Conservation (phyloP, 1,140 invertebrate genomes). For the Drosophila quadrilineata region DNA sequence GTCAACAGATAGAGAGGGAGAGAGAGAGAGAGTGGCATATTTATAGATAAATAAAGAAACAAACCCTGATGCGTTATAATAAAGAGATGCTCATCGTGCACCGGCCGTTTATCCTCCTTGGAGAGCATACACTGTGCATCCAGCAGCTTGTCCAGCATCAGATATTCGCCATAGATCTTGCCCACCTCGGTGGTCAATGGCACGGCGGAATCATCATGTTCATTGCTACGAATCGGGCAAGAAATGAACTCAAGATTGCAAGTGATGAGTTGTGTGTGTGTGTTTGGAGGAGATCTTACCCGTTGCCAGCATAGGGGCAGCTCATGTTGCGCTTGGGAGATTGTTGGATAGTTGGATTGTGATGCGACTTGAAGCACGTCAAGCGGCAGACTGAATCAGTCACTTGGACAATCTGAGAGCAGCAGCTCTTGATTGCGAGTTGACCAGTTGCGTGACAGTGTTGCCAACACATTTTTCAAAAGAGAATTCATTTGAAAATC, state of each 20-base stretch:
- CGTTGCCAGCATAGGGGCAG: constrained; percentile 68
- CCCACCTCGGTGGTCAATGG: constrained; percentile 85
- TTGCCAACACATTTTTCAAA: too few species aligned
- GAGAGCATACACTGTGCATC: constrained; percentile 92
- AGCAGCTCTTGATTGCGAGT: too few species aligned
- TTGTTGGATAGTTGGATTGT: constrained; percentile 5
- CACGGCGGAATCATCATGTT: constrained; percentile 66
- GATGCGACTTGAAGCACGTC: constrained; percentile 30
- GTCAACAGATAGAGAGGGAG: constrained; percentile 28
- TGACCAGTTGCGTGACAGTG: background rate
- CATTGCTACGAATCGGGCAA: constrained; percentile 42
- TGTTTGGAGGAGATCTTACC: constrained; percentile 46
- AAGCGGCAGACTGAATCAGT: constrained; percentile 35
- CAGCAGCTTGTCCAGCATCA: constrained; percentile 94
- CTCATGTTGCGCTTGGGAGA: constrained; percentile 46
- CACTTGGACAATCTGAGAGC: too few species aligned
- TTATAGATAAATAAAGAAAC: background rate
- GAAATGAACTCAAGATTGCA: background rate
- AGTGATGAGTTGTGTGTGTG: too few species aligned
- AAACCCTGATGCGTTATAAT: constrained; percentile 99
- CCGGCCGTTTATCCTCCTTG: constrained; percentile 85
- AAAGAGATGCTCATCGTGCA: constrained; percentile 99
- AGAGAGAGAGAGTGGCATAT: background rate
- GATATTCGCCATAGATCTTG: constrained; percentile 92
- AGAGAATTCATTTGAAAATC: too few species aligned